Evolutionary conservation across 2,113 vertebrate species (phyloP).

Genomic region (Ascaphus truei): DNA sequence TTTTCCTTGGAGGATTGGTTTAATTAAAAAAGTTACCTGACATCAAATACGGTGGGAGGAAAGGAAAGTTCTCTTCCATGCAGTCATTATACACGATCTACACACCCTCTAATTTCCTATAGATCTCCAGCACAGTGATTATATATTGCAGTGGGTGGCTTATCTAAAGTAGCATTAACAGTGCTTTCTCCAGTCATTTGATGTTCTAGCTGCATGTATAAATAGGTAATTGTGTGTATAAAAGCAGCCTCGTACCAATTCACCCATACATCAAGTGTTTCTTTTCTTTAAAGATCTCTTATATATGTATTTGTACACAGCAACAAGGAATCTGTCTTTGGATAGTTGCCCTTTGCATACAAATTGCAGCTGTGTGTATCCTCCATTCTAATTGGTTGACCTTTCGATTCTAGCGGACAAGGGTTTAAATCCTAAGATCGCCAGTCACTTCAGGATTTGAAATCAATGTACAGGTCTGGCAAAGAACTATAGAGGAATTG

Average conservation of each 20-base stretch:
- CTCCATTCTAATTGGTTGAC: slow-evolving; percentile 66
- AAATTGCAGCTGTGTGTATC: slow-evolving; percentile 56
- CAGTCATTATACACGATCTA: background rate
- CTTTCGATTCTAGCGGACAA: slow-evolving; percentile 60
- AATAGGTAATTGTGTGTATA: slow-evolving; percentile 5
- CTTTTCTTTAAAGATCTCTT: slow-evolving; percentile 38
- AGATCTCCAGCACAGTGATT: background rate
- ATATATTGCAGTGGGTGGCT: background rate
- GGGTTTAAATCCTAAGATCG: slow-evolving; percentile 61
- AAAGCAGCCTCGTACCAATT: slow-evolving; percentile 3
- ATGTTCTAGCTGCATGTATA: slow-evolving; percentile 10
- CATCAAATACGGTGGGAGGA: too few relatives aligned
- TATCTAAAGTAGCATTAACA: background rate
- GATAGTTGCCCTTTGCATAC: slow-evolving; percentile 68
- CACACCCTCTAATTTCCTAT: background rate
- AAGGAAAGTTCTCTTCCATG: background rate
- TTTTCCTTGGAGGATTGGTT: background rate
- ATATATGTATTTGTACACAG: slow-evolving; percentile 47
- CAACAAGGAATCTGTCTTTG: slow-evolving; percentile 45
- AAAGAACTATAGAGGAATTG: slow-evolving; percentile 33
- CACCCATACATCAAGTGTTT: slow-evolving; percentile 1
- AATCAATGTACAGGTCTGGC: slow-evolving; percentile 52
- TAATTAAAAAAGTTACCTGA: background rate
- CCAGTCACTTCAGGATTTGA: slow-evolving; percentile 50
- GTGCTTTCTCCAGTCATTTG: background rate